Percentiles rank a stretch among this genome's conserved stretches.
Conservation (phyloP, 1,140 invertebrate genomes). For the Trinorchestia longiramus region DNA sequence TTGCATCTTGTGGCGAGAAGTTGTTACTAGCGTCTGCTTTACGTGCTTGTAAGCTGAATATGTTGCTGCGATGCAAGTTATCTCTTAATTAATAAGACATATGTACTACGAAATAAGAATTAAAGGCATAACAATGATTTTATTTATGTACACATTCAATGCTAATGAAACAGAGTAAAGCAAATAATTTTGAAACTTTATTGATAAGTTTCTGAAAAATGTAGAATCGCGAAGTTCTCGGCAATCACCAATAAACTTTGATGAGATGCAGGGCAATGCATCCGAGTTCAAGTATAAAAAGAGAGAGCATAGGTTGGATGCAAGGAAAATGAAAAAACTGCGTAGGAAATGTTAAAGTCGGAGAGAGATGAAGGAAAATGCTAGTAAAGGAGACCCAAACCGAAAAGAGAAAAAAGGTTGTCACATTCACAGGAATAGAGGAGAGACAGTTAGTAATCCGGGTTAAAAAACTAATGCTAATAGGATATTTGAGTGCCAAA, state of each 20-base stretch:
- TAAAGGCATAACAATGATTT: neutral
- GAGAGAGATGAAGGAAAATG: neutral
- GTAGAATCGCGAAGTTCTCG: neutral
- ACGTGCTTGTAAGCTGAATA: neutral
- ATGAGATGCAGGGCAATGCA: neutral
- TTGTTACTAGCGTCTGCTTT: neutral
- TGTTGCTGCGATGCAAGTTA: neutral
- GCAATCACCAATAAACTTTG: neutral
- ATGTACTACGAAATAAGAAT: neutral
- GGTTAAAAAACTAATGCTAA: too few relatives aligned
- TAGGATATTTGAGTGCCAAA: too few relatives aligned
- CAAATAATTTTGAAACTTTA: neutral
- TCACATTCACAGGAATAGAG: too few relatives aligned
- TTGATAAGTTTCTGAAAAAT: neutral
- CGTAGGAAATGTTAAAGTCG: neutral
- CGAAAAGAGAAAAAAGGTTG: neutral
- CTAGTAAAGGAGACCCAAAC: neutral
- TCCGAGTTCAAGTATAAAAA: neutral
- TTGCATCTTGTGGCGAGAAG: neutral
- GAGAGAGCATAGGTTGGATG: neutral
- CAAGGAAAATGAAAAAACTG: neutral
- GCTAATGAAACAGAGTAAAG: neutral
- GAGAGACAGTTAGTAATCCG: too few relatives aligned
- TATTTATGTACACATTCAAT: neutral
- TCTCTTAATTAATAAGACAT: neutral